Evolutionary conservation across 2,888 invertebrate genomes (phyloP), one percentile per base, ranked within the genome.

Genomic region (Parnassius glacialis): DNA sequence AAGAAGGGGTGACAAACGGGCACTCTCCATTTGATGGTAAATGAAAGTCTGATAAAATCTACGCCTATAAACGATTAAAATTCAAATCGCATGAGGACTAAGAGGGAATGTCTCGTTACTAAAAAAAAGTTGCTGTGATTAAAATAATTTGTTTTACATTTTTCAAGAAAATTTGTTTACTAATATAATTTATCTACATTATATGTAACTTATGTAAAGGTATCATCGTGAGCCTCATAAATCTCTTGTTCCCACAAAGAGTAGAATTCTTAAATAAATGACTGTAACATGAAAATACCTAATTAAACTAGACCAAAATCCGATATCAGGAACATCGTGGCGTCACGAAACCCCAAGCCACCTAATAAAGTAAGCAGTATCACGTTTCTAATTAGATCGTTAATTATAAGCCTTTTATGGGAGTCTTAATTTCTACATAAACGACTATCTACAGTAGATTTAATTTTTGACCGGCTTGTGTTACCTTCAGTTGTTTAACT

Each of bases 331-430:
- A 74, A 73, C 79, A 81, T 81, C 79, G 76, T 74, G 71, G 73
- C 84, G 81, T 84, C 85, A 85, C 85, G 83, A 87, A 79, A 78
- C 75, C 75, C 77, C 76, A 73, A 78, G 72, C 80, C 80, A 78
- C 84, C 84, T 89, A 88, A 89, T 88, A 90, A 90, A 89, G 83
- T 80, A 83, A 78, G 70, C 69, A 80, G 83, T 87, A 85, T 90
- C 90, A 84, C 83, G 88, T 90, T 90, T 77, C 90, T 91, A 90
- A 91, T 90, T 90, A 91, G 88, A 78, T 71, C 85, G 84, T 90
- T 90, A 85, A 89, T 90, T 90, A 88, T 90, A 87, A 90, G 83
- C 81, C 87, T 84, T 87, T 83, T 88, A 87, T 81, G 85, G 82
- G 79, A 83, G 84, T 85, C 85, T 90, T 90, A 89, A 89, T 89